These are phyloP conservation scores for Paracanthobrama guichenoti DNA, from an alignment of 2,113 vertebrate genomes.

Conservation along the genomic window DNA sequence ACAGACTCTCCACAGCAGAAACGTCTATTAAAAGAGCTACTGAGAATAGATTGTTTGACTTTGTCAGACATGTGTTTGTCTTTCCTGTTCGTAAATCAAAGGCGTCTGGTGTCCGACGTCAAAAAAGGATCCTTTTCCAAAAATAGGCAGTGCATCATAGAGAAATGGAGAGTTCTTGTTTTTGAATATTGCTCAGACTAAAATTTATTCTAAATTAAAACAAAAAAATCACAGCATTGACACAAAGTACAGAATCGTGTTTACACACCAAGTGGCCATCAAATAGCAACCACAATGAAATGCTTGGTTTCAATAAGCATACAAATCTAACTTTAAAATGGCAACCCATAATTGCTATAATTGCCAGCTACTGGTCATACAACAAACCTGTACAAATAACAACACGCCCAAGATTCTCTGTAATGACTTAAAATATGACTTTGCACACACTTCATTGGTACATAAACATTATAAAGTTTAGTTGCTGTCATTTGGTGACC, in stretches of 20 bases:
- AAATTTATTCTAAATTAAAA: neutral
- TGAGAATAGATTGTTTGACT: constrained; percentile 80
- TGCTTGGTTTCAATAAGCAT: constrained; percentile 18
- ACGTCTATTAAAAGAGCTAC: constrained; percentile 62
- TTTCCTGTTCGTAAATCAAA: constrained; percentile 50
- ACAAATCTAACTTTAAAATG: constrained; percentile 29
- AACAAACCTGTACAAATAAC: constrained; percentile 10
- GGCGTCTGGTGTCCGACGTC: constrained; percentile 17
- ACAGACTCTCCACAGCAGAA: constrained; percentile 65
- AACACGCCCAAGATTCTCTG: constrained; percentile 15
- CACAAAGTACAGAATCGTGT: neutral
- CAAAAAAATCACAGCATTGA: neutral
- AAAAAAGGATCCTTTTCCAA: constrained; percentile 43
- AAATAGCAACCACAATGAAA: neutral
- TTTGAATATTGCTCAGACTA: neutral
- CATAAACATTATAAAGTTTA: neutral
- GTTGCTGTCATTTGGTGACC: neutral
- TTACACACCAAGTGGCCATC: neutral
- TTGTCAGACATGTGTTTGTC: constrained; percentile 53
- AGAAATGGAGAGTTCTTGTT: neutral
- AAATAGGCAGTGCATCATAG: constrained; percentile 21
- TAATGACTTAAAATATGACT: neutral
- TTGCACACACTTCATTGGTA: neutral
- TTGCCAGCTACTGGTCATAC: neutral
- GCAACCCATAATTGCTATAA: constrained; percentile 21